A percentile compares a stretch with the other conserved stretches of the same genome.
phyloP scores from a whole-genome alignment of 2,113 vertebrate genomes.

The Dryoscopus gambensis region DNA sequence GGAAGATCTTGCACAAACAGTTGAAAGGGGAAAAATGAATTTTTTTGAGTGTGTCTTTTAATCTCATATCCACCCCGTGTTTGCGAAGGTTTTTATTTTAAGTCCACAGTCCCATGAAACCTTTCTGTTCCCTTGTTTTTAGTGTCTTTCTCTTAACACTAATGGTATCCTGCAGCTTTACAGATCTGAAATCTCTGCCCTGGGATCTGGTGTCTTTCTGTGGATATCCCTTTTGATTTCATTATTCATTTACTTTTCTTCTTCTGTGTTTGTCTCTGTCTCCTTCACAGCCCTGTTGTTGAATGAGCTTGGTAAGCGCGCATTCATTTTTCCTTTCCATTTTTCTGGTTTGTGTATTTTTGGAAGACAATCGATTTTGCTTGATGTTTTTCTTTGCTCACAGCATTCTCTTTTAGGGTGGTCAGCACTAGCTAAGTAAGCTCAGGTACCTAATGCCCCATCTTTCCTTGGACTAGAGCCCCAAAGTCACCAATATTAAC shows the following conservation, averaged over 20 bases:
- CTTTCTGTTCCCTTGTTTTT: slow-evolving; percentile 1
- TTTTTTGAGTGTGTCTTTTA: slow-evolving; percentile 15
- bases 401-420: neutral
- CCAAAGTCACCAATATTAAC: neutral
- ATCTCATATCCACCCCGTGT: neutral
- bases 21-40: slow-evolving; percentile 27
- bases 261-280: slow-evolving; percentile 83
- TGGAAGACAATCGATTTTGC: neutral
- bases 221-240: slow-evolving; percentile 76
- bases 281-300: slow-evolving; percentile 84
- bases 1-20: slow-evolving; percentile 34
- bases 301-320: slow-evolving; percentile 85
- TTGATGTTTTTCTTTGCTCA: slow-evolving; percentile 32
- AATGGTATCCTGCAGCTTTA: slow-evolving; percentile 44
- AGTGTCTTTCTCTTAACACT: slow-evolving; percentile 24
- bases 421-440: slow-evolving; percentile 21
- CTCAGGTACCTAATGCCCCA: neutral
- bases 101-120: neutral
- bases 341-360: slow-evolving; percentile 41
- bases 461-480: neutral
- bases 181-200: slow-evolving; percentile 51
- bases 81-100: slow-evolving; percentile 5
- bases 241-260: slow-evolving; percentile 82
- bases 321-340: slow-evolving; percentile 72
- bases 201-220: slow-evolving; percentile 70